A percentile compares a stretch with the other conserved stretches of the same genome.
These are phyloP conservation scores for Myotis yumanensis DNA, from an alignment of 2,113 vertebrate species.

Conservation along the genomic window DNA sequence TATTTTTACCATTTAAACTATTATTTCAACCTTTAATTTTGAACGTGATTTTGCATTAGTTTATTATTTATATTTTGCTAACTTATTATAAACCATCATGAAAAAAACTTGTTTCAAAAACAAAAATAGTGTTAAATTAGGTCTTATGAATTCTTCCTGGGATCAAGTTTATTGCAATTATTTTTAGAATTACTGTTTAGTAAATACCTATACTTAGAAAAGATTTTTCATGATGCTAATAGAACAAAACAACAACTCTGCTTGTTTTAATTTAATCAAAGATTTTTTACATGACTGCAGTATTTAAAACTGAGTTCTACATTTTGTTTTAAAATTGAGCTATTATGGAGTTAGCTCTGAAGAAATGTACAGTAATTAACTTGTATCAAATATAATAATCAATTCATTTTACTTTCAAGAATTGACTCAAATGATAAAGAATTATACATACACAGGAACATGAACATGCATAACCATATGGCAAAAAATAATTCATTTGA, in stretches of 20 bases:
- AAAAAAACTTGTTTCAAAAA: constrained; percentile 60
- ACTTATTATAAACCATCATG: constrained; percentile 45
- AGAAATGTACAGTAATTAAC: background rate
- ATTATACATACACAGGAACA: background rate
- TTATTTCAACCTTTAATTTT: constrained; percentile 34
- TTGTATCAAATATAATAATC: background rate
- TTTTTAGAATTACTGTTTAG: constrained; percentile 58
- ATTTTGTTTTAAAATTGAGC: background rate
- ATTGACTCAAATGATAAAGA: background rate
- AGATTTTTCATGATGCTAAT: constrained; percentile 11
- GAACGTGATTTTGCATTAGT: constrained; percentile 26
- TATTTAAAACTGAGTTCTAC: background rate
- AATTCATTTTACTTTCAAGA: background rate
- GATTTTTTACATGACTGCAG: background rate
- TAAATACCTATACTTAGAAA: constrained; percentile 28
- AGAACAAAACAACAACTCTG: constrained; percentile 10
- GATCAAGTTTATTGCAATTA: constrained; percentile 51
- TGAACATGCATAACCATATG: background rate
- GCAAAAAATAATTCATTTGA: background rate
- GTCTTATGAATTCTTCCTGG: constrained; percentile 48
- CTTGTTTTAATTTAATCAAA: constrained; percentile 20
- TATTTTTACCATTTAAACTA: background rate
- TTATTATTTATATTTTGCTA: constrained; percentile 45
- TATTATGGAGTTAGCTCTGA: background rate
- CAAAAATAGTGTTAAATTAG: constrained; percentile 54